Evolutionary conservation across 2,888 invertebrate genomes (phyloP).

Genomic region (Polymixis flavicincta): DNA sequence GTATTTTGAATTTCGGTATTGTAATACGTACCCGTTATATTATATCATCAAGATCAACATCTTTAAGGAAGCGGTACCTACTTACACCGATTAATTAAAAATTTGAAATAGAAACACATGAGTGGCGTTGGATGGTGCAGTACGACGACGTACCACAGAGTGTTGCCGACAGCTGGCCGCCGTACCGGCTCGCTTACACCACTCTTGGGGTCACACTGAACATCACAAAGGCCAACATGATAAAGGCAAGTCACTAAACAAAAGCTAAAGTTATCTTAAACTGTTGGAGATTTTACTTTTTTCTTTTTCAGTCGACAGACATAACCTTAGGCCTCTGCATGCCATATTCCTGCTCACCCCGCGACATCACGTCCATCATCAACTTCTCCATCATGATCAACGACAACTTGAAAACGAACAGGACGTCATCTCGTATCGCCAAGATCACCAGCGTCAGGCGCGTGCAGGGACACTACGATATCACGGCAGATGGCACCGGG

Average conservation of each 20-base stretch:
- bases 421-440: constrained; percentile 79
- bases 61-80: neutral
- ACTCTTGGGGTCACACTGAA: constrained; percentile 79
- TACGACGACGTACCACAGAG: constrained; percentile 73
- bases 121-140: constrained; percentile 77
- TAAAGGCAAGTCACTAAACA: constrained; percentile 73
- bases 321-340: constrained; percentile 86
- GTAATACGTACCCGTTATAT: no score
- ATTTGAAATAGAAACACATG: constrained; percentile 67
- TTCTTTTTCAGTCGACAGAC: constrained; percentile 79
- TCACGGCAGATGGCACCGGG: constrained; percentile 78
- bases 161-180: constrained; percentile 76
- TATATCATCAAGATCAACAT: neutral
- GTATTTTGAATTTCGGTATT: no score
- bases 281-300: neutral
- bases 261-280: neutral
- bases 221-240: constrained; percentile 81
- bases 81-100: constrained; percentile 3
- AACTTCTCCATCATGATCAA: constrained; percentile 87
- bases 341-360: constrained; percentile 83
- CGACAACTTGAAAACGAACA: constrained; percentile 82
- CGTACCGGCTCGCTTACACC: constrained; percentile 79
- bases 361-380: constrained; percentile 86
- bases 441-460: constrained; percentile 77
- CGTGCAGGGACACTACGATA: constrained; percentile 74